Base-by-base conservation (phyloP, 2,113 vertebrate species). In the Alexandromys fortis region DNA sequence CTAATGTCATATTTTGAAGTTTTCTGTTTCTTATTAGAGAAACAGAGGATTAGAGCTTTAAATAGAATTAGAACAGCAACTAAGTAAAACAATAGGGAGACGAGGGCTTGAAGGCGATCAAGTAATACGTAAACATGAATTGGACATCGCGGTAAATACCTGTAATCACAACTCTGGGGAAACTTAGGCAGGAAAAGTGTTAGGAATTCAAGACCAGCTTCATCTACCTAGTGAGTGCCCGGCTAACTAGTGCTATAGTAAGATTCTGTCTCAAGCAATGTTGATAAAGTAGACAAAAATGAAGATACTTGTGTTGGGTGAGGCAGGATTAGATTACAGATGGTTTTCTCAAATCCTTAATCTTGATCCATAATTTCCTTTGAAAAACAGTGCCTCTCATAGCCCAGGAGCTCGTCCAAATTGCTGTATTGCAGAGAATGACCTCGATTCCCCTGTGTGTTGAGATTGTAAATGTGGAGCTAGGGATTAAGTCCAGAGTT, bases 1-100 rank as follows among this genome's bases (percentile, higher is more conserved):
- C 49, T 91, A 88, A 89, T 65, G 81, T 90, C 73, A 49, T 87
- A 91, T 42, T 90, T 96, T 89, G 68, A 38, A 97, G 91, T 95
- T 89, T 96, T 87, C 38, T 96, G 83, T 94, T 95, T 96, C 82
- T 95, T 86, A n/a, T 94, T 78, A 93, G 86, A 92, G 21, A 75
- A 85, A 92, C 26, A 45, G 67, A 79, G 76, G 52, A 95, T 70
- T 92, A 79, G 1, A 73, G 86, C 55, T 92, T 87, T 82, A 89
- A 96, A 87, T 70, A 95, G 63, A 97, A 68, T 30, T 63, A 92
- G 88, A 92, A 72, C 35, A 19, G 45, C 33, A 79, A 4, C 33
- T 17, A 47, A 28, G 21, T 12, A 42, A 72, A 42, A 42, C 21
- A 52, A 19, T 55, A 24, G 85, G 55, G 5, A 30, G 67, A 83